A percentile compares a stretch with the other conserved stretches of the same genome.
phyloP scores from a whole-genome alignment of 2,888 invertebrate genomes.

The Myopa testacea region DNA sequence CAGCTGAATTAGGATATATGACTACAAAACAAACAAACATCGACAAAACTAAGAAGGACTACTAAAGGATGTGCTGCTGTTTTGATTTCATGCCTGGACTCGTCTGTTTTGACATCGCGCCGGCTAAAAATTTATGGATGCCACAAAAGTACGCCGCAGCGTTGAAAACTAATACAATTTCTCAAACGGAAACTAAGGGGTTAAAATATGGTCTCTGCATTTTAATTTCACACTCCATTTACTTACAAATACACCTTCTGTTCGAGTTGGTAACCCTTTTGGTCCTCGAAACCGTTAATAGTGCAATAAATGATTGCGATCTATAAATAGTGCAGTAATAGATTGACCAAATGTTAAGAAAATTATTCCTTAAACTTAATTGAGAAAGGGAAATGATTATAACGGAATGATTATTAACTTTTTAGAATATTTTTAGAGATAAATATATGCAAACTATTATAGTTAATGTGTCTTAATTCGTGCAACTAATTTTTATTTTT shows the following conservation, averaged over 20 bases:
- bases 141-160: neutral
- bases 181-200: constrained; percentile 19
- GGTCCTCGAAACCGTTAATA: constrained; percentile 37
- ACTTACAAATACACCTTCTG: constrained; percentile 45
- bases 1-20: constrained; percentile 59
- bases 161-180: constrained; percentile 14
- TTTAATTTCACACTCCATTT: constrained; percentile 64
- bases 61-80: neutral
- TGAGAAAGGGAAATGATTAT: neutral
- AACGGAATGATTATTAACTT: no score
- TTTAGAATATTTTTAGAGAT: no score
- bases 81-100: constrained; percentile 6
- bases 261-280: constrained; percentile 33
- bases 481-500: constrained; percentile 4
- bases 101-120: constrained; percentile 21
- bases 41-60: neutral
- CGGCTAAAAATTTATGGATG: constrained; percentile 16
- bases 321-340: neutral
- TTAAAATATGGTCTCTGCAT: constrained; percentile 40
- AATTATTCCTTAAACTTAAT: neutral
- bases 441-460: no score
- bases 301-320: neutral
- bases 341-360: neutral
- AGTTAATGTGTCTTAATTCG: neutral
- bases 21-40: constrained; percentile 47